Percentiles rank a stretch among this genome's conserved stretches.
phyloP scores from a whole-genome alignment of 2,888 invertebrate species.

The Entomobrya multifasciata region DNA sequence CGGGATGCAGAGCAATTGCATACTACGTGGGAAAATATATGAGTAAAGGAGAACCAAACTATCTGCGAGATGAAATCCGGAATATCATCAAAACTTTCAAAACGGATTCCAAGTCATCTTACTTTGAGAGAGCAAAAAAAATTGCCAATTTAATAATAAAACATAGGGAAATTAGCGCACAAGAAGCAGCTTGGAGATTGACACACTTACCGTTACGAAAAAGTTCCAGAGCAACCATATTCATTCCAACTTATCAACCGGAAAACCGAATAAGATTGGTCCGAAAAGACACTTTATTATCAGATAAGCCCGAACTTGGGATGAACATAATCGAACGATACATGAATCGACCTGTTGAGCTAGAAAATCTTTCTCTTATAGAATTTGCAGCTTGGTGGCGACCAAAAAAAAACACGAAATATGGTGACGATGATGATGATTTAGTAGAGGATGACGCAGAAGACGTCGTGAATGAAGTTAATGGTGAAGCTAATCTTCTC shows the following conservation, averaged over 20 bases:
- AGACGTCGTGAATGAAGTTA: background rate
- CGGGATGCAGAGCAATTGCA: slow-evolving; percentile 49
- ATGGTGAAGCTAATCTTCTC: background rate
- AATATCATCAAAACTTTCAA: slow-evolving; percentile 21
- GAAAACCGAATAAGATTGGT: slow-evolving; percentile 31
- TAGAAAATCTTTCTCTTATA: slow-evolving; percentile 26
- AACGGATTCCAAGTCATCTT: background rate
- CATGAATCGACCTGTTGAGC: background rate
- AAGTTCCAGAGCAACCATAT: background rate
- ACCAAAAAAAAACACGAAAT: background rate
- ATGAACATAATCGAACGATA: slow-evolving; percentile 62
- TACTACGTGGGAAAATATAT: slow-evolving; percentile 71
- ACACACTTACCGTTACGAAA: slow-evolving; percentile 46
- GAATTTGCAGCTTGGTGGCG: slow-evolving; percentile 60
- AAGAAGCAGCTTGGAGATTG: slow-evolving; percentile 58
- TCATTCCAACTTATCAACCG: slow-evolving; percentile 21
- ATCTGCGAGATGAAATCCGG: slow-evolving; percentile 33
- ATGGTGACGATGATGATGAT: background rate
- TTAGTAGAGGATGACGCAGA: too few relatives aligned
- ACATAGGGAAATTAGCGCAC: slow-evolving; percentile 47
- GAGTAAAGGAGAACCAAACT: slow-evolving; percentile 53
- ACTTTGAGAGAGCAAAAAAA: background rate
- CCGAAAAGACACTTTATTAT: background rate
- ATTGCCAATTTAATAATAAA: slow-evolving; percentile 37
- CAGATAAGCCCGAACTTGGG: background rate